A percentile compares a stretch with the other conserved stretches of the same genome.
phyloP scores from a whole-genome alignment of 2,113 vertebrate genomes.

The Myotis yumanensis region DNA sequence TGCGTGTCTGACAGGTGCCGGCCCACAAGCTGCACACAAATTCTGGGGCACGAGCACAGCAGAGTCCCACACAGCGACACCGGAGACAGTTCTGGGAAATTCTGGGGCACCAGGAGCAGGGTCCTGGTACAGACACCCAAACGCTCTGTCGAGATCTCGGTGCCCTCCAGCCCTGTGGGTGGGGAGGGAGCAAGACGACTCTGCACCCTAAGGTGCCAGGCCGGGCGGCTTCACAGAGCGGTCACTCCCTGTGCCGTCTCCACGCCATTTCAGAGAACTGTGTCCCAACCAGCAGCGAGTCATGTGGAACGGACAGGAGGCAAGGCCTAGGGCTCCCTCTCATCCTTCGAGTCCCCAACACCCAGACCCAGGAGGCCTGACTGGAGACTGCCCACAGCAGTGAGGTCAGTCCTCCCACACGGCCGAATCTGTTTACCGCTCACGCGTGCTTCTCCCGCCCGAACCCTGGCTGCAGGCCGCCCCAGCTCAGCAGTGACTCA shows the following conservation, averaged over 20 bases:
- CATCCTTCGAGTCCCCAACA: accelerated
- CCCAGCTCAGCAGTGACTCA: not conserved
- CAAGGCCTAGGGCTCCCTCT: accelerated
- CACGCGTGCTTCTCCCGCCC: accelerated
- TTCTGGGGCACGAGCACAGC: too few relatives aligned
- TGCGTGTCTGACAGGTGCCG: accelerated
- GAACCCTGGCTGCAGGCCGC: not conserved
- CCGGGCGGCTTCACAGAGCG: too few relatives aligned
- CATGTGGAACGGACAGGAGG: accelerated
- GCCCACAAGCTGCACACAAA: accelerated
- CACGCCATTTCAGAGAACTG: not conserved
- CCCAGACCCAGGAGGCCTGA: accelerated
- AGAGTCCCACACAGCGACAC: too few relatives aligned
- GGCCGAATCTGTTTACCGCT: accelerated
- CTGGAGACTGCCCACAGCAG: accelerated
- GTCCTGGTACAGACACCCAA: not conserved
- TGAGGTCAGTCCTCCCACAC: accelerated
- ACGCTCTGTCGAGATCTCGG: not conserved
- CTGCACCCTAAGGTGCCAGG: not conserved
- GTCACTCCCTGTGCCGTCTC: too few relatives aligned
- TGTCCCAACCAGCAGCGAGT: not conserved
- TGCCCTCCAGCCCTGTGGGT: not conserved
- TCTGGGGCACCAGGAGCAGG: too few relatives aligned
- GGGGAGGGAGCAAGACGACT: not conserved
- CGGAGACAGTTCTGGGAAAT: too few relatives aligned